phyloP scores from a whole-genome alignment of 2,113 vertebrate genomes.

The Cynocephalus volans region DNA sequence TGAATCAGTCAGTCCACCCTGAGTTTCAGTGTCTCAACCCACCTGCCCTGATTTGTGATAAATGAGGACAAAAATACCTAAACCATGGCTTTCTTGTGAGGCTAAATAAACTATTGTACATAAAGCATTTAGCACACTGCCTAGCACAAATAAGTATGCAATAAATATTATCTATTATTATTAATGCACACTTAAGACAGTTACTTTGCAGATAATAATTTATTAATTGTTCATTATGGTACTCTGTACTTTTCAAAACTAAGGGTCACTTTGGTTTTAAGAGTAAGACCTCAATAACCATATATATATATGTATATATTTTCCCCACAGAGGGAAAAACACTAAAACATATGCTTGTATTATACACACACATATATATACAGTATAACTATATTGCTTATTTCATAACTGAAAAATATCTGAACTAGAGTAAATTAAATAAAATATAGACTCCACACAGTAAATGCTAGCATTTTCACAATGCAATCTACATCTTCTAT shows the following conservation, averaged over 20 bases:
- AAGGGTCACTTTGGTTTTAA: slow-evolving; percentile 46
- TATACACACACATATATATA: neutral
- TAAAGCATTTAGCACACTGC: neutral
- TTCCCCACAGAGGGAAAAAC: neutral
- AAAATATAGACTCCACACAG: neutral
- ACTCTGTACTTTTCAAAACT: slow-evolving; percentile 56
- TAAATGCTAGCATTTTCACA: slow-evolving; percentile 57
- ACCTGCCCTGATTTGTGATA: neutral
- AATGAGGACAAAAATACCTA: slow-evolving; percentile 35
- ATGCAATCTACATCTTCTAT: slow-evolving; percentile 2
- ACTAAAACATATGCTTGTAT: neutral
- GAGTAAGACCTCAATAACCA: neutral
- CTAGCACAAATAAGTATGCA: neutral
- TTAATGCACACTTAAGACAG: slow-evolving; percentile 26
- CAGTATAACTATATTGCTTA: neutral
- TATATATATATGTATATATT: neutral
- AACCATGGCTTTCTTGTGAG: neutral
- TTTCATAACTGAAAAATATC: slow-evolving; percentile 56
- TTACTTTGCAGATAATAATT: slow-evolving; percentile 7
- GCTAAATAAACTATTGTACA: neutral
- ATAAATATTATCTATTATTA: slow-evolving; percentile 7
- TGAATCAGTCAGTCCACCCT: neutral
- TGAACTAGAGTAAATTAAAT: slow-evolving; percentile 53
- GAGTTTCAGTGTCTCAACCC: neutral
- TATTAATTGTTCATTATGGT: slow-evolving; percentile 17